phyloP scores from a whole-genome alignment of 2,113 vertebrate species.

The Gobio gobio region DNA sequence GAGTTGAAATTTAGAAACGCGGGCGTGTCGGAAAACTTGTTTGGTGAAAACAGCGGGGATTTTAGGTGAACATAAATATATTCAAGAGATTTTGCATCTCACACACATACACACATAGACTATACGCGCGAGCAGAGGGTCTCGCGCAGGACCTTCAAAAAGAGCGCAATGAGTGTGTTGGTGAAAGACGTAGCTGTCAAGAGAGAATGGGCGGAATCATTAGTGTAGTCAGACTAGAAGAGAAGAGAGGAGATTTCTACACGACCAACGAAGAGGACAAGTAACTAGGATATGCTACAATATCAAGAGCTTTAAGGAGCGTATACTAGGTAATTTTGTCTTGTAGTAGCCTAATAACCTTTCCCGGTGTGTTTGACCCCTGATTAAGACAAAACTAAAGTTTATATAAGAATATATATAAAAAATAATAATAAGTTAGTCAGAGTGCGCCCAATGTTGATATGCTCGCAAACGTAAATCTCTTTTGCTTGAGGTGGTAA shows the following conservation, averaged over 20 bases:
- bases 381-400: not conserved
- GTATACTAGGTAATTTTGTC: too few species aligned
- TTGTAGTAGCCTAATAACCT: too few species aligned
- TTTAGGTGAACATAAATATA: not conserved
- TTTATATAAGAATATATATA: too few species aligned
- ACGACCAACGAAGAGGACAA: not conserved
- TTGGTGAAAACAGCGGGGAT: not conserved
- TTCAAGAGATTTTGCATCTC: not conserved
- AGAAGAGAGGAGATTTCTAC: not conserved
- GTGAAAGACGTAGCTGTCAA: constrained; percentile 46
- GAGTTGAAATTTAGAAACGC: not conserved
- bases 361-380: not conserved
- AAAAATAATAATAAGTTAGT: not conserved
- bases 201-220: constrained; percentile 56
- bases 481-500: not conserved
- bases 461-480: not conserved
- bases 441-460: not conserved
- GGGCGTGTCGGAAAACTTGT: not conserved
- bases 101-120: too few species aligned
- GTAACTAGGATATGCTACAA: too few species aligned
- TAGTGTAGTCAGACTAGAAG: not conserved
- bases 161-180: not conserved
- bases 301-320: too few species aligned
- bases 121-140: not conserved
- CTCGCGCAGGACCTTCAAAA: not conserved